Evolutionary conservation across 2,888 invertebrate genomes (phyloP).

Genomic region (Lutraria lutraria): DNA sequence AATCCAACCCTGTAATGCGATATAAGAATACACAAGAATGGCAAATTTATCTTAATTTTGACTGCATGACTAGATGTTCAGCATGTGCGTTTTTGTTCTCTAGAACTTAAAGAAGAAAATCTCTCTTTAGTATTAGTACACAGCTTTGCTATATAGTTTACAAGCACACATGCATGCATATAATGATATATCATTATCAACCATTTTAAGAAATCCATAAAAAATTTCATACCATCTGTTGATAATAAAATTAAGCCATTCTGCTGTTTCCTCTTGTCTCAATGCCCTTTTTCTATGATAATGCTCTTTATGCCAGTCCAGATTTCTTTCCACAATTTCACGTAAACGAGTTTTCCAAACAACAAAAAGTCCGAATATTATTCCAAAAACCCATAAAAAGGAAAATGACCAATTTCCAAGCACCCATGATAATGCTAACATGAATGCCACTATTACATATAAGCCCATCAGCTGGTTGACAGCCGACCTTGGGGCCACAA

Average conservation of each 20-base stretch:
- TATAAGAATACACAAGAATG: too few species aligned
- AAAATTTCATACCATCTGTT: constrained; percentile 88
- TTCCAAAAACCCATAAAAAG: constrained; percentile 84
- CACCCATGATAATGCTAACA: constrained; percentile 81
- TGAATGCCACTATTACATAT: constrained; percentile 82
- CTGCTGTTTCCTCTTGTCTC: constrained; percentile 88
- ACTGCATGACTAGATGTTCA: too few species aligned
- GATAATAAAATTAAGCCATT: constrained; percentile 88
- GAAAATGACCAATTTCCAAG: constrained; percentile 82
- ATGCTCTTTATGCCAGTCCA: constrained; percentile 83
- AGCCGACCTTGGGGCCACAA: constrained; percentile 60
- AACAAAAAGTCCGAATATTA: constrained; percentile 81
- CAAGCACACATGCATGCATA: too few species aligned
- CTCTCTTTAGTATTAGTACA: too few species aligned
- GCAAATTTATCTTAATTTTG: too few species aligned
- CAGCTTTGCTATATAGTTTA: too few species aligned
- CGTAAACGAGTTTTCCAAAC: constrained; percentile 84
- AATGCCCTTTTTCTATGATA: constrained; percentile 88
- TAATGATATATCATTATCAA: too few species aligned
- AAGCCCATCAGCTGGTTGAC: constrained; percentile 80
- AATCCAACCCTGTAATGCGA: too few species aligned
- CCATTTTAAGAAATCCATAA: background rate
- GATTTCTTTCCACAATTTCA: constrained; percentile 79
- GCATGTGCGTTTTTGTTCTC: too few species aligned
- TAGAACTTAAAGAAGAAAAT: too few species aligned